Base-by-base conservation (phyloP, 2,113 vertebrate species). In the Tupaia chinensis region DNA sequence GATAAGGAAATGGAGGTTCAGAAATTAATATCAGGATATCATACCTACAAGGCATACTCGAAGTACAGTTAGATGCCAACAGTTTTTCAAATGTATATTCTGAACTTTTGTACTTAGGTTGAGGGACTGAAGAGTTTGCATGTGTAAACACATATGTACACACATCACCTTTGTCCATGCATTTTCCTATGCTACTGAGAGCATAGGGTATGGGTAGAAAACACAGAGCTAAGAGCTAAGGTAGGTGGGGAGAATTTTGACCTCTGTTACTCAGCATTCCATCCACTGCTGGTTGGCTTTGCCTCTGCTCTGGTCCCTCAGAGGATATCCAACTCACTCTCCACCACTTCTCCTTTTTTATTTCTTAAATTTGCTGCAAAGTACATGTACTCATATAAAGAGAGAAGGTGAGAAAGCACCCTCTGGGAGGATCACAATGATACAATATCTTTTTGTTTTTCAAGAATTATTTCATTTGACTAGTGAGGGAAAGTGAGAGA, bases 271-370 rank as follows among this genome's bases (percentile, higher is more conserved):
- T 80, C 22, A 53, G 25, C 10, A 13, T 3, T 14, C 14, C 4
- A 79, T 2, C 32, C 8, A 10, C 19, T 32, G 4, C 2, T 2
- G 32, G 9, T 11, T 25, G 0, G 0, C 13, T 19, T 8, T 34
- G 9, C 3, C 15, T 14, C 9, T 0, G 4, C 9, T 61, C 9
- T n/a, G 22, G 12, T 3, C 0, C 1, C 17, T 56, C 4, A 7
- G 4, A 34, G 63, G 0, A 2, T 5, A 4, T 9, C 5, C 2
- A 12, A 9, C 12, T 82, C 58, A 81, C n/a, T 44, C 27, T 3
- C 34, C 15, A 27, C 0, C 3, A 44, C 44, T 44, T 44, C 44
- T 44, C 44, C 44, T 44, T 44, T 44, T 44, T 44, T 44, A 44
- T 44, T 44, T 44, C 5, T 44, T 44, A 44, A 44, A 44, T 44